A percentile compares a stretch with the other conserved stretches of the same genome.
Conservation (phyloP, 1,140 invertebrate genomes). For the Platorchestia sp. region DNA sequence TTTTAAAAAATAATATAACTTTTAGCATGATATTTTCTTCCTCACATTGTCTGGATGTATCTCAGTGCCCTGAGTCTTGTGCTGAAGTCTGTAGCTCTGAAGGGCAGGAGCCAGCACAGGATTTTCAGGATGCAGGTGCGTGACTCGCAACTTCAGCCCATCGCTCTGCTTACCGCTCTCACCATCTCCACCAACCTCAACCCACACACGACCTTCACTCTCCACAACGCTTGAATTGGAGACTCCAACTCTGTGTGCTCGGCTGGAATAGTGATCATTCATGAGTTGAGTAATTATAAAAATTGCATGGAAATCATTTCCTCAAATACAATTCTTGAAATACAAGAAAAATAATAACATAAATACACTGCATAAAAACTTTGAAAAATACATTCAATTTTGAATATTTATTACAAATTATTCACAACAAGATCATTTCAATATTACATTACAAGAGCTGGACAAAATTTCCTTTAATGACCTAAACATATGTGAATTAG, state of each 20-base stretch:
- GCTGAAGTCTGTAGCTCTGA: not conserved
- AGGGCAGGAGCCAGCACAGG: slow-evolving; percentile 60
- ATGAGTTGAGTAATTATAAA: not conserved
- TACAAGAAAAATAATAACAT: too few species aligned
- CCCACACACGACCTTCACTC: slow-evolving; percentile 40
- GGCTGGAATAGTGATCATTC: not conserved
- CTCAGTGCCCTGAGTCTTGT: not conserved
- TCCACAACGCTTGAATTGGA: not conserved
- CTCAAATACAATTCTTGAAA: too few species aligned
- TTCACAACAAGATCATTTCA: too few species aligned
- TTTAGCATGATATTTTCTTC: not conserved
- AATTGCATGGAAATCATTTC: too few species aligned
- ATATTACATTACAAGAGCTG: too few species aligned
- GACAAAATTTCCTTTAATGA: too few species aligned
- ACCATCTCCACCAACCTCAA: slow-evolving; percentile 10
- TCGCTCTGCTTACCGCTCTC: not conserved
- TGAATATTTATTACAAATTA: too few species aligned
- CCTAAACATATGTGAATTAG: too few species aligned
- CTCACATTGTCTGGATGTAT: not conserved
- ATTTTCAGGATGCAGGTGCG: slow-evolving; percentile 65
- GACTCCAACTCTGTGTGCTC: slow-evolving; percentile 11
- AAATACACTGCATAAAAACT: too few species aligned
- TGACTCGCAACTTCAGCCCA: slow-evolving; percentile 58
- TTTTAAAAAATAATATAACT: too few species aligned
- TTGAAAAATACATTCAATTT: too few species aligned